Base-by-base conservation (phyloP, 1,140 invertebrate genomes). In the Zelostemma sp. region DNA sequence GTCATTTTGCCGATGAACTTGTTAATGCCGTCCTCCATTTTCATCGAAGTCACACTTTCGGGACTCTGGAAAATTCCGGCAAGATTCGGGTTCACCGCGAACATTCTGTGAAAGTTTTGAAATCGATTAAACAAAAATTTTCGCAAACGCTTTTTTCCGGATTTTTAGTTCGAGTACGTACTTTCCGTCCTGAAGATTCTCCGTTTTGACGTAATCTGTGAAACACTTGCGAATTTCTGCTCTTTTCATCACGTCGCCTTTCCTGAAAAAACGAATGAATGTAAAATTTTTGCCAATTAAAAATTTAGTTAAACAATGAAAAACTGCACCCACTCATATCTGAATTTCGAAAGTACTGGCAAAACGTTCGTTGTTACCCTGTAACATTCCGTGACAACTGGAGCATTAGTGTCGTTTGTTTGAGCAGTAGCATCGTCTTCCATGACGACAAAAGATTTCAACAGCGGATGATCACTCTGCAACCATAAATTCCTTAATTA, bases 191-290 rank as follows among this genome's bases (percentile, higher is more conserved):
- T 91, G 89, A n/a, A 95, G 86, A 33, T 90, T 86, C 62, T 93
- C 89, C 50, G 84, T 85, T 76, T 90, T 92, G n/a, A 96, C 90
- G 81, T 96, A 95, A 41, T 93, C 89, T 11, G 89, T 91, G 17
- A 97, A 86, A 72, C 87, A 84, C 72, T 90, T 89, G 75, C 93
- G 89, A 41, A 95, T 87, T 51, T 94, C 90, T 5, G 84, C 75
- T 14, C 87, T 83, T 5, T 90, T 87, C 48, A 97, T 81, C 17
- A 89, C 86, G 60, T 91, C 89, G 35, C 93, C 93, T 81, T 95
- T 94, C 73, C 93, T 95, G 76, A 68, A 76, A 79, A 79, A 55
- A 49, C 6, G n/a, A 55, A 43, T 5, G 5, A 31, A 6, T 31
- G 11, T 31, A 31, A n/a, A n/a, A n/a, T n/a, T 31, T 31, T 5